Evolutionary conservation across 2,113 vertebrate genomes (phyloP).

Genomic region (Gnathonemus longibarbis): DNA sequence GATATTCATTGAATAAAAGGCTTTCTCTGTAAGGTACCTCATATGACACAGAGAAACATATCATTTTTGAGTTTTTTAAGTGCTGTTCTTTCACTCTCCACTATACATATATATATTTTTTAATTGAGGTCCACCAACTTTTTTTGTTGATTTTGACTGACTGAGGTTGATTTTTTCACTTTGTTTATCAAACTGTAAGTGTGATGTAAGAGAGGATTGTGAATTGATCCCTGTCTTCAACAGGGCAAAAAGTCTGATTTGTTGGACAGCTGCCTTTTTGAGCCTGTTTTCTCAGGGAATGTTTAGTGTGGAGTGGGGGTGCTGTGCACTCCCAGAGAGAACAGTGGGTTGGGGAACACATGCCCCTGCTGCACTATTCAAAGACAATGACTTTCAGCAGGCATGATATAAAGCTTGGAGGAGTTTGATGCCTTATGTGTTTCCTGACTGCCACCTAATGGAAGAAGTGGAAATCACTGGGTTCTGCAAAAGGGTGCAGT

Average conservation of each 20-base stretch:
- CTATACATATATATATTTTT: too few relatives aligned
- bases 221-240: neutral
- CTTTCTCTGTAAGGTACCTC: too few relatives aligned
- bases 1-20: too few relatives aligned
- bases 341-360: constrained; percentile 59
- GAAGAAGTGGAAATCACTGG: neutral
- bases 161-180: neutral
- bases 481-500: neutral
- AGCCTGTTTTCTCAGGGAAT: neutral
- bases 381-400: constrained; percentile 55
- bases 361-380: constrained; percentile 60
- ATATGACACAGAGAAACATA: too few relatives aligned
- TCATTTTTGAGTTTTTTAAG: too few relatives aligned
- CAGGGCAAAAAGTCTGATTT: neutral
- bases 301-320: neutral
- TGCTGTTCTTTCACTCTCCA: too few relatives aligned
- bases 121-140: neutral
- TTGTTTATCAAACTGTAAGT: too few relatives aligned
- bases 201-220: neutral
- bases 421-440: neutral
- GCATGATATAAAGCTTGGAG: constrained; percentile 29
- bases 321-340: constrained; percentile 42
- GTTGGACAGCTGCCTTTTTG: neutral
- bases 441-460: constrained; percentile 59
- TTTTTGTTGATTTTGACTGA: neutral